A percentile compares a stretch with the other conserved stretches of the same genome.
phyloP scores from a whole-genome alignment of 2,797 vertebrate species.

The Sebastiscus tertius region DNA sequence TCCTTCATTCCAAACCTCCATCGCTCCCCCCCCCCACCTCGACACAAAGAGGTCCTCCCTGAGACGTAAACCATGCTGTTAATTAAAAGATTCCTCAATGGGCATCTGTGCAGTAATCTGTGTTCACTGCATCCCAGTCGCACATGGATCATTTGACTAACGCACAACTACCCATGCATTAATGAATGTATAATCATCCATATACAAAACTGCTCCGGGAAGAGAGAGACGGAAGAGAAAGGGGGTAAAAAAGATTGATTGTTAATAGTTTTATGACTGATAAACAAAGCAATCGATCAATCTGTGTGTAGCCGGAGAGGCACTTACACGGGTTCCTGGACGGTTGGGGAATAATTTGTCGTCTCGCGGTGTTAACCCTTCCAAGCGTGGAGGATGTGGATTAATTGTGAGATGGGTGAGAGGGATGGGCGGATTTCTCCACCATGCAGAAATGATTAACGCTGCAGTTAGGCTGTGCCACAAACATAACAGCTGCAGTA shows the following conservation, averaged over 20 bases:
- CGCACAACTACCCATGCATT: slow-evolving; percentile 83
- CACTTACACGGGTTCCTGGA: slow-evolving; percentile 73
- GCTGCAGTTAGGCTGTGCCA: slow-evolving; percentile 70
- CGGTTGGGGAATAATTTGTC: slow-evolving; percentile 76
- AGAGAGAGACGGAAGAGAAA: slow-evolving; percentile 38
- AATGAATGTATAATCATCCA: slow-evolving; percentile 85
- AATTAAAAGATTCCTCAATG: slow-evolving; percentile 79
- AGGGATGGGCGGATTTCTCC: slow-evolving; percentile 74
- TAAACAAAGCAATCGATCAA: slow-evolving; percentile 87
- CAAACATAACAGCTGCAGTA: slow-evolving; percentile 82
- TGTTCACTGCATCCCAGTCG: slow-evolving; percentile 54
- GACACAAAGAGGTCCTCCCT: slow-evolving; percentile 58
- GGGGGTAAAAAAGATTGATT: slow-evolving; percentile 75
- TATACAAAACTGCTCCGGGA: slow-evolving; percentile 69
- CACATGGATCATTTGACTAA: slow-evolving; percentile 82
- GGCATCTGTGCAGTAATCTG: slow-evolving; percentile 76
- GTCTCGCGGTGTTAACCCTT: slow-evolving; percentile 77
- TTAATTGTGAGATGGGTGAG: slow-evolving; percentile 78
- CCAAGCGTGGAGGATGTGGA: slow-evolving; percentile 78
- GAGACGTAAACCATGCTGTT: slow-evolving; percentile 71
- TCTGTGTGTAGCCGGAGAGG: slow-evolving; percentile 64
- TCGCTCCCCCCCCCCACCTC: not conserved
- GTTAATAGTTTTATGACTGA: slow-evolving; percentile 84
- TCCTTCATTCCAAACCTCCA: slow-evolving; percentile 36
- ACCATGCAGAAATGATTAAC: slow-evolving; percentile 81